Evolutionary conservation across 2,113 vertebrate species (phyloP).

Genomic region (Panthera leo): DNA sequence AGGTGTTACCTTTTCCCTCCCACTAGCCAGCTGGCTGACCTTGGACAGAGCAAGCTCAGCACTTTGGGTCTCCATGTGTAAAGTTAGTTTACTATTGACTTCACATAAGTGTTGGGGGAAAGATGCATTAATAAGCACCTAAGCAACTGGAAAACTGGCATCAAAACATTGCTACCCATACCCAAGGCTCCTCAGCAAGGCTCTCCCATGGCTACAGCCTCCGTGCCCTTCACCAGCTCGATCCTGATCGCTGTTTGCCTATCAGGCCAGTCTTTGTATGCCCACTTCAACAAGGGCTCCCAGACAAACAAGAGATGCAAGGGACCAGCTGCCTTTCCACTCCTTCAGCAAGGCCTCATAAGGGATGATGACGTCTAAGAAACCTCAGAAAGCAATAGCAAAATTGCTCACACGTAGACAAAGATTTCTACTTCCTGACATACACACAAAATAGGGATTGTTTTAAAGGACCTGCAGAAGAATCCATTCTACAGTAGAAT

Average conservation of each 20-base stretch:
- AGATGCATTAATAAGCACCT: neutral
- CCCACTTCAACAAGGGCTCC: neutral
- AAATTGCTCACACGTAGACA: neutral
- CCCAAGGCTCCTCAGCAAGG: neutral
- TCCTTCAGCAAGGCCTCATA: neutral
- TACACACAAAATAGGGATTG: neutral
- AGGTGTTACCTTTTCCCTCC: neutral
- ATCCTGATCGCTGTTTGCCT: neutral
- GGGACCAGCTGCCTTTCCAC: neutral
- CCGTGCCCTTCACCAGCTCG: neutral
- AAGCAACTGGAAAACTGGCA: neutral
- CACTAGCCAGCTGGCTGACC: neutral
- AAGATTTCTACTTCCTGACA: neutral
- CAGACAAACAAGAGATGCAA: neutral
- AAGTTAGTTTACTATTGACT: neutral
- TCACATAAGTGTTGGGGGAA: neutral
- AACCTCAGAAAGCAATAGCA: neutral
- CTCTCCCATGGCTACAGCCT: neutral
- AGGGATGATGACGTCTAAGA: neutral
- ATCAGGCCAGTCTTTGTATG: neutral
- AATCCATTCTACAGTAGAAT: neutral
- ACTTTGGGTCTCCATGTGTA: neutral
- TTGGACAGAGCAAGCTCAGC: neutral
- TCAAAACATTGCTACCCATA: neutral
- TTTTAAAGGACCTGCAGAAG: neutral